A percentile compares a stretch with the other conserved stretches of the same genome.
Evolutionary conservation across 1,140 invertebrate species (phyloP).

Genomic region (Drosophila repletoides): DNA sequence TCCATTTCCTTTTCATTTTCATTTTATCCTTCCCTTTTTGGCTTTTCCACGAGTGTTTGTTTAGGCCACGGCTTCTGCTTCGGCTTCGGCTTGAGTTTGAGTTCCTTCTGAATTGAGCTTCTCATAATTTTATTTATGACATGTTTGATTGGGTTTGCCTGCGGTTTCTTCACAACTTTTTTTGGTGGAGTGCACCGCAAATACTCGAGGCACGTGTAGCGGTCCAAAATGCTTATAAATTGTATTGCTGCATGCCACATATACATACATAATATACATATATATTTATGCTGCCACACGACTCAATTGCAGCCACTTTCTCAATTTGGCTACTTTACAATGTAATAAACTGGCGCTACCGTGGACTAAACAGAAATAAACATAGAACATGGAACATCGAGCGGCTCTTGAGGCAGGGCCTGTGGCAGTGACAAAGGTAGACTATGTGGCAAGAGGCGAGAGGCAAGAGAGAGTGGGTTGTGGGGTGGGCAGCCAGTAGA

Average conservation of each 20-base stretch:
- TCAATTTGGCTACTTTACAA: constrained; percentile 68
- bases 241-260: constrained; percentile 17
- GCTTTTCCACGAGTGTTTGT: constrained; percentile 55
- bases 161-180: no score
- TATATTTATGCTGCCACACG: constrained; percentile 56
- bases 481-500: neutral
- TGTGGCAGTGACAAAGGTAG: constrained; percentile 44
- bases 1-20: constrained; percentile 1
- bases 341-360: constrained; percentile 62
- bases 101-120: no score
- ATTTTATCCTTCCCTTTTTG: constrained; percentile 26
- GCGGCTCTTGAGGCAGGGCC: neutral
- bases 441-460: neutral
- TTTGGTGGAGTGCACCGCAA: constrained; percentile 45
- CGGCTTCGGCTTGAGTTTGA: constrained; percentile 1
- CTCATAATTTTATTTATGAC: constrained; percentile 79
- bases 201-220: constrained; percentile 22
- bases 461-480: neutral
- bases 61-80: constrained; percentile 41
- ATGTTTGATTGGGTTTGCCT: constrained; percentile 66
- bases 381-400: constrained; percentile 1
- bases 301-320: constrained; percentile 72
- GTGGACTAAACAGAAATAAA: constrained; percentile 59
- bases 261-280: neutral
- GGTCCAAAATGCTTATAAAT: constrained; percentile 29